Evolutionary conservation across 2,888 invertebrate genomes (phyloP).

Genomic region (Dascillus cervinus): DNA sequence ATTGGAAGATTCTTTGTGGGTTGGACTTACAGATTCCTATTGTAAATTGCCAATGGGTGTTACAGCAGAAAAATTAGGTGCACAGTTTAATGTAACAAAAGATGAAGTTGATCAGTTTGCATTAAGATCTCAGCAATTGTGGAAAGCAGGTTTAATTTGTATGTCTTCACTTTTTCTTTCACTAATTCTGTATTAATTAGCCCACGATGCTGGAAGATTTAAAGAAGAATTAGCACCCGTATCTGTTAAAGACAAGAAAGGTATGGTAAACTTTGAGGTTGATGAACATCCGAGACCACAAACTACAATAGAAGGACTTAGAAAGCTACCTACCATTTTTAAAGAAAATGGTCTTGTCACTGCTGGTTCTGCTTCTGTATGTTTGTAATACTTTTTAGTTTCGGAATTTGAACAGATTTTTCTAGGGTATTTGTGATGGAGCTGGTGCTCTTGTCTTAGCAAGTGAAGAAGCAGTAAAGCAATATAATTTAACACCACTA

Average conservation of each 20-base stretch:
- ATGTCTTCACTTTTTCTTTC: constrained; percentile 3
- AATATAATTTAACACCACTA: constrained; percentile 75
- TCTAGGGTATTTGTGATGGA: constrained; percentile 95
- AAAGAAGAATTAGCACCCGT: constrained; percentile 86
- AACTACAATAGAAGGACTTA: constrained; percentile 76
- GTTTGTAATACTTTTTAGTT: constrained; percentile 16
- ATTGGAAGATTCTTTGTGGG: constrained; percentile 88
- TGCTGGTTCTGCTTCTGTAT: constrained; percentile 89
- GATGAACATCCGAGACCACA: constrained; percentile 94
- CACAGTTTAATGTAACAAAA: constrained; percentile 70
- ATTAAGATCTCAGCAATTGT: constrained; percentile 73
- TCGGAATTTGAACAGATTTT: constrained; percentile 11
- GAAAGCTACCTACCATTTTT: constrained; percentile 83
- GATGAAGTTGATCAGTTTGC: constrained; percentile 83
- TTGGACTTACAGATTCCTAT: constrained; percentile 77
- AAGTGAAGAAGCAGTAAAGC: constrained; percentile 79
- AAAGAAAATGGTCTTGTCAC: constrained; percentile 92
- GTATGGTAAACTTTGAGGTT: constrained; percentile 65
- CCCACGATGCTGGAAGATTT: constrained; percentile 81
- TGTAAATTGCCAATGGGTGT: constrained; percentile 92
- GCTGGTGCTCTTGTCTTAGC: constrained; percentile 88
- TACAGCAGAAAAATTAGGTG: constrained; percentile 90
- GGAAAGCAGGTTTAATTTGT: constrained; percentile 65
- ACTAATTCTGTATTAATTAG: too few relatives aligned
- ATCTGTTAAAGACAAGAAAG: constrained; percentile 74